Base-by-base conservation (phyloP, 2,888 invertebrate genomes). In the Linnaemya vulpina region DNA sequence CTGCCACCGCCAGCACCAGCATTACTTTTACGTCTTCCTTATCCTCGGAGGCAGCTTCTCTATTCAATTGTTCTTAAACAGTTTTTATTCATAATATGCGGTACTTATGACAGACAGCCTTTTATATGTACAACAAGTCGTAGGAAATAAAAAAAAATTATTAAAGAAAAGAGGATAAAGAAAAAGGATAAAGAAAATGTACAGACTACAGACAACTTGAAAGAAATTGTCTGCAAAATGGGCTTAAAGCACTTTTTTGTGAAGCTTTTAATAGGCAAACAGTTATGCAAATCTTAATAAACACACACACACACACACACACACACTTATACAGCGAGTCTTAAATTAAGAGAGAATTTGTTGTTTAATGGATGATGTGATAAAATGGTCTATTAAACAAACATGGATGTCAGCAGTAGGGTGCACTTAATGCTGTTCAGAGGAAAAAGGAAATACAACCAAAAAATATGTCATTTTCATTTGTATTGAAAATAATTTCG, bases 31-130 rank as follows among this genome's bases (percentile, higher is more conserved):
- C 11, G 25, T 63, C 43, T 55, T 22, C 38, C 35, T 65, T 15
- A 63, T 35, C n/a, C 38, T 17, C 43, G 17, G 38, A 53, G n/a
- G 38, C 65, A 46, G 67, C 38, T 55, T 53, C 25, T 51, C 65
- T 60, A 71, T 46, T 65, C 74, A 75, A 35, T 75, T 75, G 55
- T 55, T 70, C 17, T 51, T 38, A 38, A 20, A 74, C 22, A 77
- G 8, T 65, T 71, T 73, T 71, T 51, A 46, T 55, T 81, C 53
- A 74, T 46, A 77, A 80, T 74, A 25, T 76, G 65, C 73, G 62
- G 35, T 81, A 81, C 84, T 78, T 84, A 74, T 81, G 80, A 84
- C 74, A 84, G 84, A 78, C 80, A 81, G 77, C 40, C 73, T 73
- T 70, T 63, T 81, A 63, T 62, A 62, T 55, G 80, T 38, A 58